These are phyloP conservation scores for Rhagonycha fulva DNA, from an alignment of 2,888 invertebrate genomes.

Conservation along the genomic window DNA sequence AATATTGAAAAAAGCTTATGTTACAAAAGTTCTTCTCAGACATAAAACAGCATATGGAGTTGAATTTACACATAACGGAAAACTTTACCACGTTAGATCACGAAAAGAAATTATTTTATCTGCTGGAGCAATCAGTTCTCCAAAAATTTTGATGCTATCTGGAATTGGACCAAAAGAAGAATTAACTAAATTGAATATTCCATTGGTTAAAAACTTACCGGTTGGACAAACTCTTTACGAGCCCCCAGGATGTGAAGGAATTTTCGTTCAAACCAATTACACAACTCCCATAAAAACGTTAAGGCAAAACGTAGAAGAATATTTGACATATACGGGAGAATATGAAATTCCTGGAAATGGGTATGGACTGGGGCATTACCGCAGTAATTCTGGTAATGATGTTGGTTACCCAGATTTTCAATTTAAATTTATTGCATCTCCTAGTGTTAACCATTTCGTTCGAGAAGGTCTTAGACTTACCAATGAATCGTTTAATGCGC, in stretches of 20 bases:
- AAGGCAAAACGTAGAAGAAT: background rate
- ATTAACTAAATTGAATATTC: background rate
- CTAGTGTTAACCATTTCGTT: slow-evolving; percentile 58
- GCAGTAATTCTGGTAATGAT: slow-evolving; percentile 61
- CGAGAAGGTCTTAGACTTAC: slow-evolving; percentile 28
- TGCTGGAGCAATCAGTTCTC: slow-evolving; percentile 79
- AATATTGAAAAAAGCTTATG: slow-evolving; percentile 70
- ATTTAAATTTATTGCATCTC: slow-evolving; percentile 63
- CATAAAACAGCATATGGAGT: background rate
- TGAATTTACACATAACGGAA: background rate
- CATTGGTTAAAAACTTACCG: background rate
- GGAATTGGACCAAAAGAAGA: slow-evolving; percentile 43
- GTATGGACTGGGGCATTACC: slow-evolving; percentile 66
- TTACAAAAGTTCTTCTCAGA: slow-evolving; percentile 52
- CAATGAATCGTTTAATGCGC: slow-evolving; percentile 42
- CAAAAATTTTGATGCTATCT: slow-evolving; percentile 80
- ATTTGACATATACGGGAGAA: slow-evolving; percentile 40
- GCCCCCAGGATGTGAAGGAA: background rate
- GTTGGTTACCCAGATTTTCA: slow-evolving; percentile 67
- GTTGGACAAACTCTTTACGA: background rate
- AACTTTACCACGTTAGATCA: slow-evolving; percentile 53
- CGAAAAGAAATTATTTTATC: slow-evolving; percentile 75
- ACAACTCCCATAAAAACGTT: background rate
- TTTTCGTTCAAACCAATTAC: background rate
- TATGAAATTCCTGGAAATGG: slow-evolving; percentile 59